Base-by-base conservation (phyloP, 2,797 vertebrate species). In the Rhodeus uyekii region DNA sequence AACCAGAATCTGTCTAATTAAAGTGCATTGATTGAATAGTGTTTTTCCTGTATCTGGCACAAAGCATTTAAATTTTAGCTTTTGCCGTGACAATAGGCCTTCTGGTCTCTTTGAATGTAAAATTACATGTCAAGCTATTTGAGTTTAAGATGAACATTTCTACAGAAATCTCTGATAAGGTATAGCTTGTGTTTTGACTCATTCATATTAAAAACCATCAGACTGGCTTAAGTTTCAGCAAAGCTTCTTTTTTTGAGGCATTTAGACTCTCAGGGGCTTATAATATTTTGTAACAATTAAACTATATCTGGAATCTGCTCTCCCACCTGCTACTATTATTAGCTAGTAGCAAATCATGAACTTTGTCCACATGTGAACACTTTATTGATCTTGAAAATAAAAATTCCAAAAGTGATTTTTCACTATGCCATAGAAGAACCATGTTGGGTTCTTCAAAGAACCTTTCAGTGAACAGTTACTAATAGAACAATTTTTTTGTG, bases 11-110 rank as follows among this genome's bases (percentile, higher is more conserved):
- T 92, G 94, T 92, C 76, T 90, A 93, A 92, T 90, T 73, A 87
- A 93, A 92, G 91, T 84, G 87, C 85, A 90, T 89, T 94, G 91
- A 94, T 91, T 91, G 87, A 93, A 88, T 32, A 68, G 81, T 91
- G 90, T 91, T 92, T 92, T 93, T 92, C 88, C 88, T 91, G 88
- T 86, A 89, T 87, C 89, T 92, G 92, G 91, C 92, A 93, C 91
- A 93, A 94, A 93, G 91, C 91, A 91, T 93, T 92, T 85, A 83
- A 83, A 87, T 92, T 90, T 87, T 80, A 90, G 86, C 91, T 89
- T 91, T 90, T 90, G 86, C 89, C 86, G 8, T 79, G 84, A 85
- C 86, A 88, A 86, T 87, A 89, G 87, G 88, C 83, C 84, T 87
- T 87, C 89, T 90, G 86, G 85, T 86, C 89, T 86, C 55, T 60